These are phyloP conservation scores for Plodia interpunctella DNA, from an alignment of 1,140 invertebrate species.

Conservation along the genomic window DNA sequence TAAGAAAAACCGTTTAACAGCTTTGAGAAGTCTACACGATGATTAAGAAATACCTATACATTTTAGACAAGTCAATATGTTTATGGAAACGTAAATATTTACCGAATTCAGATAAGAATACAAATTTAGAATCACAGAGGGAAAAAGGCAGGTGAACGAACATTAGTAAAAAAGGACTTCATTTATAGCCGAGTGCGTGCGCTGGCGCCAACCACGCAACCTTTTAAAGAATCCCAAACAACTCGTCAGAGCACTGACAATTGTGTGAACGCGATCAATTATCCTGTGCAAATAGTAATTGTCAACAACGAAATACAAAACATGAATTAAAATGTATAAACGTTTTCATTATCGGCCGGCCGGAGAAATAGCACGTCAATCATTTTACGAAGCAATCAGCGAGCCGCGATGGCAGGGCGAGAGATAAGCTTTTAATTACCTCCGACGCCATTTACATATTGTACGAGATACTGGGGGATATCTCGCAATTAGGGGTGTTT, in stretches of 20 bases:
- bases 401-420: slow-evolving; percentile 48
- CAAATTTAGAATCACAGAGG: slow-evolving; percentile 37
- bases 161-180: slow-evolving; percentile 36
- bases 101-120: slow-evolving; percentile 69
- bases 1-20: slow-evolving; percentile 44
- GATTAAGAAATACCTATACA: slow-evolving; percentile 40
- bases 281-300: slow-evolving; percentile 71
- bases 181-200: slow-evolving; percentile 39
- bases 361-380: slow-evolving; percentile 70
- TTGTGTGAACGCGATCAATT: slow-evolving; percentile 76
- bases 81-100: slow-evolving; percentile 53
- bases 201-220: slow-evolving; percentile 45
- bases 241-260: slow-evolving; percentile 64
- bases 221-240: slow-evolving; percentile 63
- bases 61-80: slow-evolving; percentile 39
- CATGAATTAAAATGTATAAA: slow-evolving; percentile 56
- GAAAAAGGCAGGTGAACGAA: slow-evolving; percentile 38
- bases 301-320: slow-evolving; percentile 62
- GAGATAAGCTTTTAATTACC: slow-evolving; percentile 75
- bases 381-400: slow-evolving; percentile 69
- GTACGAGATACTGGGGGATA: slow-evolving; percentile 63
- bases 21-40: slow-evolving; percentile 41
- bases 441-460: slow-evolving; percentile 72
- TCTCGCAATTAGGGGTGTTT: slow-evolving; percentile 70
- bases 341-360: slow-evolving; percentile 67